Base-by-base conservation (phyloP, 2,888 invertebrate genomes). In the Nomada fucata region DNA sequence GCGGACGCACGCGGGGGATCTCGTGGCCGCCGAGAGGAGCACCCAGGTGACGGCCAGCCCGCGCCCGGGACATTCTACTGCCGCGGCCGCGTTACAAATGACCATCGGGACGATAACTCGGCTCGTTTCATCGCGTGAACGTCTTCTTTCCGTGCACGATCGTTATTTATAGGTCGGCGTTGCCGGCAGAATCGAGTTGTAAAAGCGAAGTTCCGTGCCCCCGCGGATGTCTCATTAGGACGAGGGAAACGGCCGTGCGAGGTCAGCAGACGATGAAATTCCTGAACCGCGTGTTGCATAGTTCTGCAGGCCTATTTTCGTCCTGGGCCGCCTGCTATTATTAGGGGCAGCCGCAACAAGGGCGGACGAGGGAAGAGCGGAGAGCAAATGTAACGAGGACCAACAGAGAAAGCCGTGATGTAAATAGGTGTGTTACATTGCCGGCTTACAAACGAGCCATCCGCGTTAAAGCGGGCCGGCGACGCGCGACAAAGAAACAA, bases 231-330 rank as follows among this genome's bases (percentile, higher is more conserved):
- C 82, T 86, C 86, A 86, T 87, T 80, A 86, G 74, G 60, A 85
- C 65, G 81, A 70, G 87, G 84, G 76, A 88, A 87, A 87, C 80
- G 84, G 83, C 82, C 83, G 80, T 82, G 75, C 82, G 85, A 80
- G 87, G 86, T 86, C 88, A 80, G 85, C 81, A 87, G 86, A 87
- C 86, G 88, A 85, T 87, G 90, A 86, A 87, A 90, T 90, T 90
- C 90, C 88, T 87, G 76, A 88, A 86, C 86, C 84, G 83, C 84
- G 86, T 82, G 83, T 80, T 89, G 89, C 91, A 91, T 90, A 91
- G 88, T 91, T 91, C 89, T 88, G 88, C 79, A 85, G 70, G 85
- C 89, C 90, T 91, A 91, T 91, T 91, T 89, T 88, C 89, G 90
- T 90, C 84, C 81, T 83, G 87, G 83, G 85, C 87, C 87, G 87